Conservation (phyloP, 1,140 invertebrate genomes). For the Drosophila eugracilis region DNA sequence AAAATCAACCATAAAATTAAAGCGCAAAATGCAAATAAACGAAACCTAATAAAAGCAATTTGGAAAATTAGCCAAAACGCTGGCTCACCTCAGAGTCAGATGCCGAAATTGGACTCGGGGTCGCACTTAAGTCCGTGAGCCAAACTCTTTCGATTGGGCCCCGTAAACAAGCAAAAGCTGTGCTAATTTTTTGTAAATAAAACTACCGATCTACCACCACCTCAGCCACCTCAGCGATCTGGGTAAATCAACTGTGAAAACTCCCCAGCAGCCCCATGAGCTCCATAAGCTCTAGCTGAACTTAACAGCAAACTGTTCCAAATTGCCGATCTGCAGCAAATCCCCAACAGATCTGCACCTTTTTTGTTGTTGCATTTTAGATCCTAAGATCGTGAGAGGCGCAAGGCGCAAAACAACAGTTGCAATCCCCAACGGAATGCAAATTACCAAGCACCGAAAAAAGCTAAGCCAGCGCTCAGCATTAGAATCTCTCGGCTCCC, state of each 20-base stretch:
- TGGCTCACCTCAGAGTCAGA: conserved; percentile 37
- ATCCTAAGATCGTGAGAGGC: conserved; percentile 72
- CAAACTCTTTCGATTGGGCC: conserved; percentile 22
- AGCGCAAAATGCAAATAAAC: conserved; percentile 84
- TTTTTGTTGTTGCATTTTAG: conserved; percentile 14
- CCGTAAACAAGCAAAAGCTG: conserved; percentile 78
- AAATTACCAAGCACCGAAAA: conserved; percentile 62
- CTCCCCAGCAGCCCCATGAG: conserved; percentile 23
- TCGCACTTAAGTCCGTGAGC: not conserved
- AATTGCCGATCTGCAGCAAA: conserved; percentile 54
- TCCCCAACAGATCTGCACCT: conserved; percentile 15
- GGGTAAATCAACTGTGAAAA: conserved; percentile 80
- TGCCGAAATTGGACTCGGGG: conserved; percentile 24
- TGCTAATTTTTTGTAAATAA: conserved; percentile 84
- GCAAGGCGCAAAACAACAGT: conserved; percentile 84
- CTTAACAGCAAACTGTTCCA: conserved; percentile 66
- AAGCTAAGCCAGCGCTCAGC: conserved; percentile 29
- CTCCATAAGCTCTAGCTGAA: conserved; percentile 26
- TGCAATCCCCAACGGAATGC: conserved; percentile 84
- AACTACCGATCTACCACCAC: conserved; percentile 74
- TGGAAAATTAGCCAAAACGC: conserved; percentile 80
- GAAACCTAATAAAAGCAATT: conserved; percentile 84
- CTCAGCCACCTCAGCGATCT: conserved; percentile 22
- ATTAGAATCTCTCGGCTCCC: conserved; percentile 58
- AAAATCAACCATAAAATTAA: conserved; percentile 74